Evolutionary conservation across 2,888 invertebrate species (phyloP).

Genomic region (Xanthia icteritia): DNA sequence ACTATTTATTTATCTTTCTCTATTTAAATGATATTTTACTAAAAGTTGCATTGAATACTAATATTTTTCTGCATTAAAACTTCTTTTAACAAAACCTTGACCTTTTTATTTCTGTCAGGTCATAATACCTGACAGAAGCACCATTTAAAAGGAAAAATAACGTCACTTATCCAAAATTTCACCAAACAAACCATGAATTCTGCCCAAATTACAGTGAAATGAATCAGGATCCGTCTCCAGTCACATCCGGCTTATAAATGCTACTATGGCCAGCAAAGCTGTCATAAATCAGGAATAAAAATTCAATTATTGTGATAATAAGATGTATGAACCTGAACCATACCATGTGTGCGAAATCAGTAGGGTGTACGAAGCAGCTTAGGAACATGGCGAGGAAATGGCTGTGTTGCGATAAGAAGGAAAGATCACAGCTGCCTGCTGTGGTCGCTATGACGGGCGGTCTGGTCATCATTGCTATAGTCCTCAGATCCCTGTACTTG

Average conservation of each 20-base stretch:
- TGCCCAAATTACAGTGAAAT: constrained; percentile 15
- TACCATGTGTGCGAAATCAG: neutral
- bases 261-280: neutral
- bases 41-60: neutral
- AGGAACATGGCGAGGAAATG: constrained; percentile 18
- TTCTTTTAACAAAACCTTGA: constrained; percentile 12
- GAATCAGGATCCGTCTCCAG: constrained; percentile 5
- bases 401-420: neutral
- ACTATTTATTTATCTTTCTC: constrained; percentile 11
- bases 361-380: neutral
- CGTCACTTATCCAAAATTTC: constrained; percentile 36
- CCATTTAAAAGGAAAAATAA: constrained; percentile 22
- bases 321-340: constrained; percentile 27
- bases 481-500: constrained; percentile 74
- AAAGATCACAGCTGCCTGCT: constrained; percentile 44
- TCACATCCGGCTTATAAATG: neutral
- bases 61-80: neutral
- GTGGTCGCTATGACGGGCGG: constrained; percentile 71
- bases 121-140: neutral
- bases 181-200: constrained; percentile 19
- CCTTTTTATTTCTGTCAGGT: too few relatives aligned
- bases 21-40: neutral
- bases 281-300: neutral
- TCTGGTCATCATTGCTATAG: constrained; percentile 68
- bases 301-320: neutral